These are phyloP conservation scores for Siderastrea radians DNA, from an alignment of 92 coral and sea anemone genomes.

Conservation along the genomic window DNA sequence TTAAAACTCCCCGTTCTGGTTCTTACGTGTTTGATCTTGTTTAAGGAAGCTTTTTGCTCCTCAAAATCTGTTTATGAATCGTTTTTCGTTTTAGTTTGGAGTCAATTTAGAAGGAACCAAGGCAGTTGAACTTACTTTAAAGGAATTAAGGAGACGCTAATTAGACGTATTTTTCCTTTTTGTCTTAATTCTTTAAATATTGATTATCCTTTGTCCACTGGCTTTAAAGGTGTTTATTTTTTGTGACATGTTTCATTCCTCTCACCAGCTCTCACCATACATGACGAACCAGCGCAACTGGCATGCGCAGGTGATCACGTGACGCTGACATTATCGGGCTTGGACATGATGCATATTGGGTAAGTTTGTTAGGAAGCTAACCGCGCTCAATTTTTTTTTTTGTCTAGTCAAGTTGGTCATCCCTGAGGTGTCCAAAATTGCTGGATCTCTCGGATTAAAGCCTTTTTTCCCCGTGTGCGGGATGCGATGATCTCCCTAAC, in stretches of 20 bases:
- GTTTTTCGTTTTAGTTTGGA: background rate
- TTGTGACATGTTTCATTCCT: background rate
- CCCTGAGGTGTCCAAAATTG: background rate
- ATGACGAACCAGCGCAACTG: conserved; percentile 86
- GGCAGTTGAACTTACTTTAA: background rate
- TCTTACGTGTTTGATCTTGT: background rate
- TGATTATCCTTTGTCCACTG: background rate
- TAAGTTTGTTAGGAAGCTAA: conserved; percentile 7
- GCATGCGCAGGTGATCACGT: conserved; percentile 99
- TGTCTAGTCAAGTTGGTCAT: background rate
- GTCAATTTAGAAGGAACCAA: background rate
- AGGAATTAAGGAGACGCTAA: background rate
- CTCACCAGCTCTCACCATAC: conserved; percentile 77
- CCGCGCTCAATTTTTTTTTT: no score
- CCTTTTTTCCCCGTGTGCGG: no score
- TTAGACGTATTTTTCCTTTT: background rate
- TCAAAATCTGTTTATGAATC: background rate
- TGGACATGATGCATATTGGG: conserved; percentile 98
- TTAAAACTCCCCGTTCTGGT: background rate
- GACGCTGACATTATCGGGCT: conserved; percentile 81
- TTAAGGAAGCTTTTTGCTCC: background rate
- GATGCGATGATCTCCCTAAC: no score
- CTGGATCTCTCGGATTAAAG: no score
- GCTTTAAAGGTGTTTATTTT: background rate
- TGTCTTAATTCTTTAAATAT: background rate